Conservation (phyloP, 2,797 vertebrate species). For the Cossypha polioptera region DNA sequence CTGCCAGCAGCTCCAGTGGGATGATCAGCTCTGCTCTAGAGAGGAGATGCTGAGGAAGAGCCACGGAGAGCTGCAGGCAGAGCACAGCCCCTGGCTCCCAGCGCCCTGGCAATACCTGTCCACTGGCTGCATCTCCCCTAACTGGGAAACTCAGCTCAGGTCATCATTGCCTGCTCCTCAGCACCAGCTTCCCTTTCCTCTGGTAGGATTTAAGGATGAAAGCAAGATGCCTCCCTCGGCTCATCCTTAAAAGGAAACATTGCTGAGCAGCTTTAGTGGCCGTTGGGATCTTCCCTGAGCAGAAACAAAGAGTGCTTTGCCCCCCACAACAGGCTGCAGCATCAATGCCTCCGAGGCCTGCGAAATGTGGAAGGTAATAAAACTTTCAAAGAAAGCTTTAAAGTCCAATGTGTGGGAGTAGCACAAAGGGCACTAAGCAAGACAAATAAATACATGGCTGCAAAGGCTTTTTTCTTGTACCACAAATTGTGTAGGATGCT, state of each 20-base stretch:
- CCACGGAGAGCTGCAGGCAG: background rate
- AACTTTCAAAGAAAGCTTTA: slow-evolving; percentile 39
- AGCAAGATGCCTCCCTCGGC: background rate
- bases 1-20: background rate
- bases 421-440: background rate
- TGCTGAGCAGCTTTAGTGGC: slow-evolving; percentile 1
- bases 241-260: background rate
- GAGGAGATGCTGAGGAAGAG: background rate
- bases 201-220: slow-evolving; percentile 35
- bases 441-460: slow-evolving; percentile 2
- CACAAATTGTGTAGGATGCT: background rate
- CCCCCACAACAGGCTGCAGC: background rate
- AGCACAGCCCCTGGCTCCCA: background rate
- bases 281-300: background rate
- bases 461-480: background rate
- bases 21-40: background rate
- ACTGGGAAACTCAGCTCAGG: background rate
- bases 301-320: slow-evolving; percentile 12
- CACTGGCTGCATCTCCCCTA: accelerated
- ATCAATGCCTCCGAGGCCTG: background rate
- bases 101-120: background rate
- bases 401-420: slow-evolving; percentile 25
- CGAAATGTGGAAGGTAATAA: background rate
- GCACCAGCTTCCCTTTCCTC: background rate
- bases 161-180: background rate